Conservation (phyloP, 2,113 vertebrate species). For the Artemisiospiza belli region DNA sequence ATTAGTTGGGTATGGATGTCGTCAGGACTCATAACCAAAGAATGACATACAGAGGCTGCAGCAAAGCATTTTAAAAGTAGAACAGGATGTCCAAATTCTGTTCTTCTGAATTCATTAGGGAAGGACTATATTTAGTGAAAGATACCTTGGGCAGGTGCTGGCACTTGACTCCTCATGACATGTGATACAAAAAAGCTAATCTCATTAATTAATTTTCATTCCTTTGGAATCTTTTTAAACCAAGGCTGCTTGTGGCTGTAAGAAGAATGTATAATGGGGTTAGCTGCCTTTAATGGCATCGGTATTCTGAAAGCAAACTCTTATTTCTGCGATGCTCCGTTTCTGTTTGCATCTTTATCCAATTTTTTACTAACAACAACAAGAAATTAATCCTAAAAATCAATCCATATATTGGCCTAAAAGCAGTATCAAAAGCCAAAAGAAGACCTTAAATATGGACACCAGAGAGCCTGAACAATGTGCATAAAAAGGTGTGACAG, state of each 20-base stretch:
- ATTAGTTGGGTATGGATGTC: neutral
- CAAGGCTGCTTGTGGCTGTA: neutral
- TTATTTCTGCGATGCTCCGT: neutral
- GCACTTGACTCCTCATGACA: neutral
- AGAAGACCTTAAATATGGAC: neutral
- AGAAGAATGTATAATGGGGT: neutral
- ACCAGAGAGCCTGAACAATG: neutral
- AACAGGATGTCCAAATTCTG: neutral
- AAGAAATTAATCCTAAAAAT: neutral
- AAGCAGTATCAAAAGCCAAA: neutral
- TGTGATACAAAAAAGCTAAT: neutral
- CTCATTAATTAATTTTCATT: neutral
- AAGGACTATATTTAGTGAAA: neutral
- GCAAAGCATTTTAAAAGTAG: neutral
- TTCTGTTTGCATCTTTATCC: neutral
- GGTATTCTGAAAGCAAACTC: neutral
- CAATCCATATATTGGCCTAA: neutral
- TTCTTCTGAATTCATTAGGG: neutral
- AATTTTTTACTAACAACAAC: neutral
- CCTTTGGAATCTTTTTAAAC: neutral
- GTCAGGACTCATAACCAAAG: neutral
- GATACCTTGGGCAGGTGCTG: neutral
- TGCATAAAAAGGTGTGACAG: neutral
- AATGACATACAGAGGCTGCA: neutral
- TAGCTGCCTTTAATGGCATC: neutral